phyloP scores from a whole-genome alignment of 2,113 vertebrate genomes.

The Macquaria australasica region DNA sequence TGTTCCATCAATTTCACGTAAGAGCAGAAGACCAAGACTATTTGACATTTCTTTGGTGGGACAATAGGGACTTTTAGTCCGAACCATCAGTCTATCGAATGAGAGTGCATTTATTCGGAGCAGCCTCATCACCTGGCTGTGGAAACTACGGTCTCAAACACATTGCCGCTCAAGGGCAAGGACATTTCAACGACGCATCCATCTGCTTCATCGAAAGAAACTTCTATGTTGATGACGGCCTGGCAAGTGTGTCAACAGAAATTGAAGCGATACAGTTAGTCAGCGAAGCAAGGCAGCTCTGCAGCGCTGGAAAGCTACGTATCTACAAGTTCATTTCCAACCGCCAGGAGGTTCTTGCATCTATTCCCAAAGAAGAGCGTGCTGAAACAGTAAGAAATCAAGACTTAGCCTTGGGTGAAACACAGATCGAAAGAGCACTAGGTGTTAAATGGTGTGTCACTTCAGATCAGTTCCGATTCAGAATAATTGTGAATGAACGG shows the following conservation, averaged over 20 bases:
- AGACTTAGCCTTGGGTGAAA: not conserved
- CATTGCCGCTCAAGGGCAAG: not conserved
- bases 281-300: not conserved
- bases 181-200: not conserved
- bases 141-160: not conserved
- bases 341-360: not conserved
- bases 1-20: conserved; percentile 26
- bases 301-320: not conserved
- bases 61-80: fast-evolving
- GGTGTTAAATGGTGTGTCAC: not conserved
- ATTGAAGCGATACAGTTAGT: no score
- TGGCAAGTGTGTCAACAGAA: not conserved
- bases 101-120: not conserved
- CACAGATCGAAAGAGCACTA: not conserved
- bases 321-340: not conserved
- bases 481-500: fast-evolving
- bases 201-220: not conserved
- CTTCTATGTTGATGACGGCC: not conserved
- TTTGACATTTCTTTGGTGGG: not conserved
- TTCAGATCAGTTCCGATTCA: not conserved
- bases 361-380: not conserved
- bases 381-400: fast-evolving
- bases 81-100: not conserved
- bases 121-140: not conserved
- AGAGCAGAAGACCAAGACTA: not conserved